Evolutionary conservation across 64 coral and sea anemone genomes (phyloP).

Genomic region (Porites lutea): DNA sequence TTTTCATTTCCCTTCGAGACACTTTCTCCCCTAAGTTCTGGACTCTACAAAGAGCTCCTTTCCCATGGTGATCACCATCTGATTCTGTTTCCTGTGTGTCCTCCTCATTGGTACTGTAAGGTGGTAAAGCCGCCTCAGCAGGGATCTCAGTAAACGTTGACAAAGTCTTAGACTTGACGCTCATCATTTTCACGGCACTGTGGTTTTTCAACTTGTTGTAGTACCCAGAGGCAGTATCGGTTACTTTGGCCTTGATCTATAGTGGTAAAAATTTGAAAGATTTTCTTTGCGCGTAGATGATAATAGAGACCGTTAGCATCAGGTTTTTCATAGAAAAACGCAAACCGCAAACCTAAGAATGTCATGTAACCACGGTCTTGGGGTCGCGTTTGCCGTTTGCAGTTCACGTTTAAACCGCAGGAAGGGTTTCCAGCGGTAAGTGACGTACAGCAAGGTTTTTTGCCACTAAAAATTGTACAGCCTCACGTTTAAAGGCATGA

Average conservation of each 20-base stretch:
- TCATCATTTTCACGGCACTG: constrained; percentile 67
- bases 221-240: constrained; percentile 63
- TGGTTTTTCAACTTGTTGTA: constrained; percentile 86
- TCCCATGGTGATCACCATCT: constrained; percentile 39
- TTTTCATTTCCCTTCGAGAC: constrained; percentile 67
- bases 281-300: too few relatives aligned
- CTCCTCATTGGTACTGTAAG: constrained; percentile 74
- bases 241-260: constrained; percentile 74
- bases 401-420: too few relatives aligned
- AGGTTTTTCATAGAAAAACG: too few relatives aligned
- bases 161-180: constrained; percentile 61
- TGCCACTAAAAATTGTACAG: too few relatives aligned
- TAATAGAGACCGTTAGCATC: too few relatives aligned
- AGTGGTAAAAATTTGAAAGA: neutral
- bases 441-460: too few relatives aligned
- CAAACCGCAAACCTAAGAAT: too few relatives aligned
- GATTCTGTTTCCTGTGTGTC: constrained; percentile 82
- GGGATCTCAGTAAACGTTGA: constrained; percentile 78
- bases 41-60: constrained; percentile 66
- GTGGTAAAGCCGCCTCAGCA: constrained; percentile 83
- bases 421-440: too few relatives aligned
- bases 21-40: constrained; percentile 67
- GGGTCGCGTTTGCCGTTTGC: too few relatives aligned
- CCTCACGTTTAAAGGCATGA: too few relatives aligned
- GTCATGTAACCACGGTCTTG: too few relatives aligned